These are phyloP conservation scores for Galeopterus variegatus DNA, from an alignment of 2,113 vertebrate genomes.

Conservation along the genomic window DNA sequence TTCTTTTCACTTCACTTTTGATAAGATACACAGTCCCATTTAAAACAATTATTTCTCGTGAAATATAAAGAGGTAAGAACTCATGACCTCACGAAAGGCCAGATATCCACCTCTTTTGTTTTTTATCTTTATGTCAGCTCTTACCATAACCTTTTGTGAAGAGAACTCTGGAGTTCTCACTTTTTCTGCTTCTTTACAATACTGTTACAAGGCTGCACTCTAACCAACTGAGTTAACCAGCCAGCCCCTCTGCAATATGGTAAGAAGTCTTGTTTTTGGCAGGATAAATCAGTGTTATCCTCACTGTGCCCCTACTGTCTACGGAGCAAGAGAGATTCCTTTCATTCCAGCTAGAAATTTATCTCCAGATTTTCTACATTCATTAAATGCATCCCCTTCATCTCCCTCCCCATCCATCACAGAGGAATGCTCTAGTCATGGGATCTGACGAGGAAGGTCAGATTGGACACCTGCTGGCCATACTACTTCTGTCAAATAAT, in stretches of 20 bases:
- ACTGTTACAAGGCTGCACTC: too few species aligned
- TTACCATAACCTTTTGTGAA: rapidly evolving
- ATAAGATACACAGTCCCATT: not conserved
- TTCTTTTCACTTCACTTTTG: not conserved
- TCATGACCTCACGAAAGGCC: not conserved
- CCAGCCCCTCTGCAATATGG: too few species aligned
- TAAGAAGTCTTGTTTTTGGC: not conserved
- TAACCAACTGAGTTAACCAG: too few species aligned
- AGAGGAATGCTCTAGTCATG: not conserved
- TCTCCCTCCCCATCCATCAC: not conserved
- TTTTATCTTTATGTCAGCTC: not conserved
- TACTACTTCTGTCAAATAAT: not conserved
- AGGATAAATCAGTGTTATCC: not conserved
- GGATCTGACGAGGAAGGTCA: not conserved
- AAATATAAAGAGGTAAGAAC: not conserved
- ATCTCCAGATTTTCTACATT: not conserved
- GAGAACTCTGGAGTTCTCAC: not conserved
- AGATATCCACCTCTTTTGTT: too few species aligned
- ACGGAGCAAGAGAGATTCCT: not conserved
- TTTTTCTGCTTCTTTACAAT: not conserved
- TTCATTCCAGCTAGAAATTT: constrained; percentile 10
- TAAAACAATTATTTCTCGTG: not conserved
- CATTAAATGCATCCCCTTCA: rapidly evolving
- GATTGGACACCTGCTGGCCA: not conserved
- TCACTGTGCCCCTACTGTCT: rapidly evolving